These are phyloP conservation scores for Lobophora halterata DNA, from an alignment of 2,888 invertebrate genomes.

Conservation along the genomic window DNA sequence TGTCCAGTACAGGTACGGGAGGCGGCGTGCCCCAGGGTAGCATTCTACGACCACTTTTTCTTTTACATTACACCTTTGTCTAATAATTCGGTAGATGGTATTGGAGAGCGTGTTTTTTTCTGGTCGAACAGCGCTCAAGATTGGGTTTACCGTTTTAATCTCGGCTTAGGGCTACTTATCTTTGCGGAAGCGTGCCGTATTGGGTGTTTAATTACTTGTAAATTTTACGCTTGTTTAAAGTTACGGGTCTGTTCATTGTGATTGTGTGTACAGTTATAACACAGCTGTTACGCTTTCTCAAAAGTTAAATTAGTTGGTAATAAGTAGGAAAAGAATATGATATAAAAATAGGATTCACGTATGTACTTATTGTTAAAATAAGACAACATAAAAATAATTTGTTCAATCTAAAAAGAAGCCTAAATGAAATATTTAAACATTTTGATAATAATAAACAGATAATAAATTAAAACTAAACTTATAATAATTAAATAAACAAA, in stretches of 20 bases:
- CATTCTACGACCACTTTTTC: slow-evolving; percentile 50
- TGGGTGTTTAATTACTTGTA: slow-evolving; percentile 55
- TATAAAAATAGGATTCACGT: no score
- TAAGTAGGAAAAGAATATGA: no score
- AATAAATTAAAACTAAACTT: no score
- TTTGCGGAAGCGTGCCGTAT: slow-evolving; percentile 54
- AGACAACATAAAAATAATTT: no score
- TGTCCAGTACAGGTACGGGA: slow-evolving; percentile 63
- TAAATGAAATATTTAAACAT: no score
- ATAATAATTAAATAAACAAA: no score
- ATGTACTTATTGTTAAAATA: no score
- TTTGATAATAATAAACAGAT: no score
- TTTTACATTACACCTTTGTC: slow-evolving; percentile 49
- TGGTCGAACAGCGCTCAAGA: slow-evolving; percentile 46
- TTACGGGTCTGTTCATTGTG: slow-evolving; percentile 30
- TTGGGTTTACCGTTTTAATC: slow-evolving; percentile 64
- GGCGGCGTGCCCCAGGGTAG: slow-evolving; percentile 61
- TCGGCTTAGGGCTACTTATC: slow-evolving; percentile 54
- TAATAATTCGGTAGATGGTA: slow-evolving; percentile 60
- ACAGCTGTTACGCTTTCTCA: slow-evolving; percentile 1
- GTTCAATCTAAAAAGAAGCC: no score
- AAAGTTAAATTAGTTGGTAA: no score
- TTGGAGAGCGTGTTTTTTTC: slow-evolving; percentile 58
- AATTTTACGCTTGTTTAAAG: slow-evolving; percentile 39
- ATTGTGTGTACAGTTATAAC: slow-evolving; percentile 11